Evolutionary conservation across 2,888 invertebrate species (phyloP), one percentile per base, ranked within the genome.

Genomic region (Tetragonula carbonaria): DNA sequence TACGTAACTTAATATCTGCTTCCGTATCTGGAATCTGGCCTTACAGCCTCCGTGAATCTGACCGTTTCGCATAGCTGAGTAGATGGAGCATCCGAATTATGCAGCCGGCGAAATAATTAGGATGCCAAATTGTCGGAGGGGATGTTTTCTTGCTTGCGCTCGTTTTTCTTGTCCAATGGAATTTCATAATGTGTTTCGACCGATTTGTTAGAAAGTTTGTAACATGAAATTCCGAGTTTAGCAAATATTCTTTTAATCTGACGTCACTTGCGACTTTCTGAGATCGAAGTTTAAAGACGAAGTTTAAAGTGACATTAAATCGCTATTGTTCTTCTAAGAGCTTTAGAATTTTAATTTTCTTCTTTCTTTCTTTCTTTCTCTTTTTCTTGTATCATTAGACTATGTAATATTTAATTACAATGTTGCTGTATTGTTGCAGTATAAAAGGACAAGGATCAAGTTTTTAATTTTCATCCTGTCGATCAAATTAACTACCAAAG

Each of bases 41-140:
- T 79, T 38, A 68, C 66, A 51, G 70, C 53, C 71, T 59, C 53
- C 53, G 28, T n/a, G 79, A 73, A 76, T 80, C 65, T 68, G 11
- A 18, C 71, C 63, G 72, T 75, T 75, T 85, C 85, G 80, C 85
- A 85, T 85, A 85, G 57, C 67, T 79, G 74, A 79, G 59, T 72
- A 57, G 74, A 38, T 33, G 63, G 57, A 68, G 72, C 33, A 84
- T 84, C 8, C 62, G 75, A 75, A 84, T 84, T 75, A 84, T 84
- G 84, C 65, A 67, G 57, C 50, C 28, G 72, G 23, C 11, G 79
- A 85, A 85, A 85, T 85, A 84, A 85, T 85, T 80, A 70, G 76
- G 50, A 79, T 84, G 45, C 85, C 76, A 14, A 57, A n/a, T 63
- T n/a, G 45, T 63, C 53, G 14, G 28, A 55, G 45, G 73, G 65